Percentiles rank a stretch among this genome's conserved stretches.
Conservation (phyloP, 2,888 invertebrate genomes). For the Caenorhabditis sp. region DNA sequence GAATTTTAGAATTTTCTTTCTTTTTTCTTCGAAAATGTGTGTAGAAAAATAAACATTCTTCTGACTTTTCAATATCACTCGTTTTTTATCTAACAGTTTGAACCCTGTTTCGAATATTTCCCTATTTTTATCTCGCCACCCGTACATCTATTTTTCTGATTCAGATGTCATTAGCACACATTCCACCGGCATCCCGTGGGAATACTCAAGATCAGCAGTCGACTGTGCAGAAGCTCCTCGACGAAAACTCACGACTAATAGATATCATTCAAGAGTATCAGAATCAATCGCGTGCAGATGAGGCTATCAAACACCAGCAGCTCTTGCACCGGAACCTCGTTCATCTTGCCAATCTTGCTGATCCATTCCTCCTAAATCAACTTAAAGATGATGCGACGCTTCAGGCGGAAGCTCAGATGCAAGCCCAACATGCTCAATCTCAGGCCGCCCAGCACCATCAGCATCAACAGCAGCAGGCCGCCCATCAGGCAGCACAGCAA, state of each 20-base stretch:
- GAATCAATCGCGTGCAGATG: slow-evolving; percentile 84
- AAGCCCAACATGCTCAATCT: slow-evolving; percentile 29
- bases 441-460: slow-evolving; percentile 53
- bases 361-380: slow-evolving; percentile 84
- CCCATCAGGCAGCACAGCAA: slow-evolving; percentile 25
- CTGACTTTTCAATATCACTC: neutral
- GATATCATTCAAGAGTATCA: slow-evolving; percentile 98
- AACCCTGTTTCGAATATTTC: neutral
- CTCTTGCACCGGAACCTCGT: slow-evolving; percentile 95
- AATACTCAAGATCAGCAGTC: slow-evolving; percentile 66
- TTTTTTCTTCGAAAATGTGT: slow-evolving; percentile 6
- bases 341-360: slow-evolving; percentile 96
- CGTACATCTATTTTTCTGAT: too few species aligned
- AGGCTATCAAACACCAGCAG: slow-evolving; percentile 88
- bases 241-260: slow-evolving; percentile 97
- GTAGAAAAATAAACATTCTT: slow-evolving; percentile 45
- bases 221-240: slow-evolving; percentile 87
- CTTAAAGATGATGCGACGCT: slow-evolving; percentile 51
- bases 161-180: slow-evolving; percentile 70
- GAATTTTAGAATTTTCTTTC: slow-evolving; percentile 27
- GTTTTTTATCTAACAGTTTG: slow-evolving; percentile 1
- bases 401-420: slow-evolving; percentile 8
- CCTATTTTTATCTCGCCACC: neutral
- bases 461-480: slow-evolving; percentile 24
- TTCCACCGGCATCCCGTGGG: slow-evolving; percentile 47